Percentiles rank a stretch among this genome's conserved stretches.
phyloP scores from a whole-genome alignment of 2,113 vertebrate genomes.

The Arothron firmamentum region DNA sequence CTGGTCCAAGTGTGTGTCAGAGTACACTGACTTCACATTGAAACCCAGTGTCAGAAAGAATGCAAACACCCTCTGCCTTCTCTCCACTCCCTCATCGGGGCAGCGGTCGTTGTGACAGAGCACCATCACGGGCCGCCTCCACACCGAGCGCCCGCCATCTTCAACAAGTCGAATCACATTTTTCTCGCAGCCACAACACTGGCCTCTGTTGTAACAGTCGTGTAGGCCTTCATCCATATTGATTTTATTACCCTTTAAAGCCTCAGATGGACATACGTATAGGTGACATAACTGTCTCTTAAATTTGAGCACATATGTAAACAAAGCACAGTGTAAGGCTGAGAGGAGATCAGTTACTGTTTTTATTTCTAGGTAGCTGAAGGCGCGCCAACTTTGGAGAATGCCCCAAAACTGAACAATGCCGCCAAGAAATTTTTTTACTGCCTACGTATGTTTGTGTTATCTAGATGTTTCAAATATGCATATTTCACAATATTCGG shows the following conservation, averaged over 20 bases:
- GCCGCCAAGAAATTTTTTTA: no score
- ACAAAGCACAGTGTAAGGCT: conserved; percentile 1
- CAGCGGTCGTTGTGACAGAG: conserved; percentile 2
- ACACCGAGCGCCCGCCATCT: conserved; percentile 28
- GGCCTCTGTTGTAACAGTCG: conserved; percentile 28
- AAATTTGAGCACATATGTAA: conserved; percentile 17
- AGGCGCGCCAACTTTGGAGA: no score
- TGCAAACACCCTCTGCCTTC: conserved; percentile 49
- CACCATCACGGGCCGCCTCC: conserved; percentile 12
- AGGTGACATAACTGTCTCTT: conserved; percentile 23
- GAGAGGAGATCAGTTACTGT: conserved; percentile 12
- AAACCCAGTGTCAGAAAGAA: conserved; percentile 41
- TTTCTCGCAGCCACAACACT: conserved; percentile 27
- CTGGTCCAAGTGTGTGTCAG: conserved; percentile 32
- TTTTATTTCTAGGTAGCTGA: no score
- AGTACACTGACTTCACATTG: conserved; percentile 29
- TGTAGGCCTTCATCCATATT: conserved; percentile 18
- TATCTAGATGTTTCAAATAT: no score
- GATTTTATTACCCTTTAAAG: conserved; percentile 41
- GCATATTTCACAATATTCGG: no score
- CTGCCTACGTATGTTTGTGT: no score
- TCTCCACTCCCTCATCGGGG: conserved; percentile 20
- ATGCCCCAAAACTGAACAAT: no score
- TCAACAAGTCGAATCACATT: conserved; percentile 34
- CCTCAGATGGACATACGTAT: conserved; percentile 29